Evolutionary conservation across 2,797 vertebrate species (phyloP).

Genomic region (Bradypodion ventrale): DNA sequence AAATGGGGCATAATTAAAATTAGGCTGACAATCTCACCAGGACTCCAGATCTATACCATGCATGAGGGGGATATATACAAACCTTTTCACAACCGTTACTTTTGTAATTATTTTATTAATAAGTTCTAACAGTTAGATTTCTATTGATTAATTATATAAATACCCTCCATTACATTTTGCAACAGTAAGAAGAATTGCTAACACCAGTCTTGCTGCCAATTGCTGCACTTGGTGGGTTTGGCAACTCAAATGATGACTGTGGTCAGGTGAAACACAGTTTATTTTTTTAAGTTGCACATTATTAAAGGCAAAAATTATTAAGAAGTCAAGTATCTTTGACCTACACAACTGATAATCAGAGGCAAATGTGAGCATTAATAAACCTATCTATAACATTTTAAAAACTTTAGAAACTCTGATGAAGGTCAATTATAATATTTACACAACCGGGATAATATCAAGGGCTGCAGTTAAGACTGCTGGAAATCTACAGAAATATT

Average conservation of each 20-base stretch:
- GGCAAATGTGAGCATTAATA: background rate
- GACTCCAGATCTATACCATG: background rate
- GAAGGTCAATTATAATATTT: background rate
- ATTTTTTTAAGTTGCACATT: background rate
- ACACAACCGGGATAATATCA: background rate
- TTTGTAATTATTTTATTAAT: background rate
- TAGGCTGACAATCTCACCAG: background rate
- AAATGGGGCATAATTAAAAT: background rate
- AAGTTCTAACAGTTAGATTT: too few species aligned
- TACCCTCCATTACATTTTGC: background rate
- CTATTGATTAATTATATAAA: background rate
- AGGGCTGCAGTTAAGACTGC: background rate
- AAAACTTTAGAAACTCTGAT: background rate
- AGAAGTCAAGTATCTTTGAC: background rate
- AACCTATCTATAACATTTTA: background rate
- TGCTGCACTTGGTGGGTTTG: background rate
- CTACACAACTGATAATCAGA: background rate
- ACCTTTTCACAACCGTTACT: background rate
- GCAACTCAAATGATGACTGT: background rate
- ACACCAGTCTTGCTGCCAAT: background rate
- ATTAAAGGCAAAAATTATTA: background rate
- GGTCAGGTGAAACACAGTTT: background rate
- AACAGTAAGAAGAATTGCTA: slow-evolving; percentile 13
- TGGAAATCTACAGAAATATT: background rate
- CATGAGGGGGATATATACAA: background rate